phyloP scores from a whole-genome alignment of 2,888 invertebrate species.

The Argyra leucocephala region DNA sequence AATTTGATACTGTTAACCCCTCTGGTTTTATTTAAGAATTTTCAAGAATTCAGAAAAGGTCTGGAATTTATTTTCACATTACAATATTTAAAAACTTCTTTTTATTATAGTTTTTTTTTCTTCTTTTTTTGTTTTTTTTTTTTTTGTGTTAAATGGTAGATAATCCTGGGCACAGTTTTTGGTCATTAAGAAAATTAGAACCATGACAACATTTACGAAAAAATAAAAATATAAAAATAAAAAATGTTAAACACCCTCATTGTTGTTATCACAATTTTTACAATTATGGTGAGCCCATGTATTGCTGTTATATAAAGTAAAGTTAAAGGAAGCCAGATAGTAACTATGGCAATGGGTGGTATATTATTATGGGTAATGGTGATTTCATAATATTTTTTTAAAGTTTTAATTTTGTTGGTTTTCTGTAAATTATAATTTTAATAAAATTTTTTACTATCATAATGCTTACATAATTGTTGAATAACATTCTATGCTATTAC shows the following conservation, averaged over 20 bases:
- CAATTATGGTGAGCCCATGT: no score
- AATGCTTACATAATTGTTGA: no score
- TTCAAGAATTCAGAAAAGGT: neutral
- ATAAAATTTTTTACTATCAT: no score
- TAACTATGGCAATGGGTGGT: no score
- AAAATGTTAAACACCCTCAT: neutral
- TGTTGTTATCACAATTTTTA: neutral
- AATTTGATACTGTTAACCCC: neutral
- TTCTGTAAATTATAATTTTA: no score
- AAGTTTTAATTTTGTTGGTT: no score
- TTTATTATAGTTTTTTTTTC: neutral
- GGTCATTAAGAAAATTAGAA: slow-evolving; percentile 6
- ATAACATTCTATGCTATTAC: no score
- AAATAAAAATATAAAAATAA: neutral
- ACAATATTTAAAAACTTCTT: neutral
- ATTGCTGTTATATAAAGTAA: no score
- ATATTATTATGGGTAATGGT: no score
- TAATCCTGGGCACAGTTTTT: neutral
- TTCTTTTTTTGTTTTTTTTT: neutral
- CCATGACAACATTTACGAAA: neutral
- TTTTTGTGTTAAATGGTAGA: neutral
- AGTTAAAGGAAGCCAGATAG: no score
- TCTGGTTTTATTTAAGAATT: neutral
- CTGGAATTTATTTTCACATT: neutral
- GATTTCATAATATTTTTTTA: no score